Evolutionary conservation across 2,888 invertebrate genomes (phyloP), one percentile per base, ranked within the genome.

Genomic region (Melinaea menophilus): DNA sequence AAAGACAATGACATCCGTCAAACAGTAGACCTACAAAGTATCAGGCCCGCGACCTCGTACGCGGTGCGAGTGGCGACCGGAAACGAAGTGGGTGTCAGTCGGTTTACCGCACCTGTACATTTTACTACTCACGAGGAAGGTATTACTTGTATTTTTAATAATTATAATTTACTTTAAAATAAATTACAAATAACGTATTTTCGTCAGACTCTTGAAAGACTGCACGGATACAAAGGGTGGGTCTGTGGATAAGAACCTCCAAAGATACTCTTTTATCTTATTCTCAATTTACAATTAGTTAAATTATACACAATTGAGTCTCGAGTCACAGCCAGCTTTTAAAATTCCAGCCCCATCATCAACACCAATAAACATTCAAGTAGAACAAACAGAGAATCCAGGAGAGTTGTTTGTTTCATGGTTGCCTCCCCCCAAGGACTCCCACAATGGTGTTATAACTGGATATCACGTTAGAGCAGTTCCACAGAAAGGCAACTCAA

Each of bases 101-200:
- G 84, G 2, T 90, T 78, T 62, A 88, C 90, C 0, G 72, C 86
- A 0, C 84, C 90, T 0, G 72, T 88, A 0, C 88, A 90, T 63
- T 90, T 91, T 68, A 90, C 88, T 2, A 91, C 91, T 0, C 85
- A 88, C 51, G 91, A 91, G 69, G 91, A 91, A 85, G 90, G 91
- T 91, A 62, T 69, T 31, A 4, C 22, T 51, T 22, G 7, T 31
- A 22, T 9, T 41, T 41, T 22, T 22, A 22, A 22, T 22, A 22
- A 22, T 22, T 22, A 22, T 22, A 22, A 22, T 1, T 22, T 22
- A 22, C 22, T 22, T 22, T 22, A 22, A 22, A 22, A 22, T 22
- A 22, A 22, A 22, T 22, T 22, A 22, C 22, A 22, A 22, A 1
- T 22, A 22, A 22, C 22, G 22, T 22, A 22, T 22, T 22, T 22